Base-by-base conservation (phyloP, 2,888 invertebrate genomes). In the Leuctra nigra region DNA sequence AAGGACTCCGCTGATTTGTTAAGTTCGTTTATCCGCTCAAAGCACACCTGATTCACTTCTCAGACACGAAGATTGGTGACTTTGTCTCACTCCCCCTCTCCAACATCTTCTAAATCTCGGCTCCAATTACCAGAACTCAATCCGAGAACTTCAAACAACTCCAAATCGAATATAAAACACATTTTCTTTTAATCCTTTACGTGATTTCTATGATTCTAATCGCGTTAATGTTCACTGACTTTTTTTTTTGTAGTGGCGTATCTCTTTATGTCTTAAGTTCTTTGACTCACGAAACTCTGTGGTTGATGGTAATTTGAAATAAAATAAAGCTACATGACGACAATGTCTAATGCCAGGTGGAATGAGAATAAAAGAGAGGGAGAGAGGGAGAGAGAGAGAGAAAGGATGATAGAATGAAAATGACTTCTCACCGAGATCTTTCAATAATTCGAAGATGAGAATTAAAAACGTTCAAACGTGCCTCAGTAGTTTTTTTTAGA, bases 261-360 rank as follows among this genome's bases (percentile, higher is more conserved):
- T 50, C 36, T 35, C n/a, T 9, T 23, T 20, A 50, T 20, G 35
- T 50, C 11, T 22, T 50, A 16, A 33, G 50, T 33, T 50, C 18
- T 50, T 50, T 18, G 33, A 7, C 29, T 50, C 50, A 50, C 50
- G 50, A 29, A 33, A 18, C 22, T 33, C 20, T 50, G 50, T 35
- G 50, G 50, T 50, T 35, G 50, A 35, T 20, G 35, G 18, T 50
- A 29, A 50, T 50, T 50, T 35, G 16, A 33, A 50, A 50, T 22
- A 50, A 33, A 50, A 50, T 22, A 50, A 35, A 22, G 35, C 36
- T 35, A 50, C 35, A 33, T 33, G 50, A 33, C 16, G 18, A 18
- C 18, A n/a, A 9, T 18, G 33, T 16, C 22, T 18, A 2, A 2
- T 9, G 4, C 18, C 35, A 35, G 50, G 50, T 50, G 50, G 29